Conservation (phyloP, 2,797 vertebrate species). For the Mus minutoides region DNA sequence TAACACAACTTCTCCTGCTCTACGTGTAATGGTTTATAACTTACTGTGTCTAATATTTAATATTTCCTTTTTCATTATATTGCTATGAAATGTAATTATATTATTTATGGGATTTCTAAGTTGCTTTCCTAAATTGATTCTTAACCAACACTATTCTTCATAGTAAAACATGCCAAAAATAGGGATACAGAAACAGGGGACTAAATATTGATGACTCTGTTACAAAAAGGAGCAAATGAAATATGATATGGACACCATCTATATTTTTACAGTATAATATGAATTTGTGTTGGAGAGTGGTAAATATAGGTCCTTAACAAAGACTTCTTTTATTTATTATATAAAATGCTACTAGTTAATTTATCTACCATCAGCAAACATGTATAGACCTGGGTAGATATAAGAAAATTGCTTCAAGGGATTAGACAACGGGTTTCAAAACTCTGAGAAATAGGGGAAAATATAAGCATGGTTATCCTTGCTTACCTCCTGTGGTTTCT, state of each 20-base stretch:
- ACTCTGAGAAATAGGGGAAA: not conserved
- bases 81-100: conserved; percentile 39
- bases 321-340: not conserved
- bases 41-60: conserved; percentile 52
- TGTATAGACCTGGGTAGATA: not conserved
- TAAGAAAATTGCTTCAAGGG: not conserved
- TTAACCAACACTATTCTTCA: conserved; percentile 27
- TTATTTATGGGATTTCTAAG: conserved; percentile 42
- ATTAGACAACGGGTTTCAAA: not conserved
- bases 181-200: not conserved
- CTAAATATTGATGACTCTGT: not conserved
- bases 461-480: not conserved
- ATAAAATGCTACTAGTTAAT: not conserved
- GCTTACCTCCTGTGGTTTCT: not conserved
- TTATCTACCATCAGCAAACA: not conserved
- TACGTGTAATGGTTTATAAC: conserved; percentile 33
- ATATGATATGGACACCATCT: not conserved
- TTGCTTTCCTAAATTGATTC: conserved; percentile 51
- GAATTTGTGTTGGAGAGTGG: not conserved
- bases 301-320: not conserved
- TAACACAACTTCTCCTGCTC: not conserved
- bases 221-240: not conserved
- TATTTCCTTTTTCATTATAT: conserved; percentile 49
- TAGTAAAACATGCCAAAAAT: not conserved
- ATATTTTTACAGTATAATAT: not conserved